These are phyloP conservation scores for Stenodera caucasica DNA, from an alignment of 2,888 invertebrate species.

Conservation along the genomic window DNA sequence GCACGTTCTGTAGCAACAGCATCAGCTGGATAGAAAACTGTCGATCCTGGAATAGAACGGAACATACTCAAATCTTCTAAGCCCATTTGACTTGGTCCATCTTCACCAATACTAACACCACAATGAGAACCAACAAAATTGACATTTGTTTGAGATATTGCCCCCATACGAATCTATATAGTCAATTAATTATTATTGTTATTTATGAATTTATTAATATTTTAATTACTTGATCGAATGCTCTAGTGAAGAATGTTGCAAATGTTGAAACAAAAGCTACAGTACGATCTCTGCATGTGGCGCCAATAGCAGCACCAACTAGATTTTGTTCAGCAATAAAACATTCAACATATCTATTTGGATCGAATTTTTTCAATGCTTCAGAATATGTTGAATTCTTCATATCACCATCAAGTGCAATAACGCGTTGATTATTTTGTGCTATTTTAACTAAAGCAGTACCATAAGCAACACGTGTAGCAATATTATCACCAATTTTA, in stretches of 20 bases:
- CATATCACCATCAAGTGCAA: constrained; percentile 96
- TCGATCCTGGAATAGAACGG: constrained; percentile 82
- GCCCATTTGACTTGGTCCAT: constrained; percentile 99
- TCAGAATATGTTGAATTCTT: constrained; percentile 99
- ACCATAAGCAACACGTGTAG: constrained; percentile 94
- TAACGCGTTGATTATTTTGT: constrained; percentile 73
- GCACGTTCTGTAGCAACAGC: constrained; percentile 95
- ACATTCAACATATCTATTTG: constrained; percentile 89
- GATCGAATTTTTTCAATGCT: constrained; percentile 76
- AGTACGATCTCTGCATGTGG: constrained; percentile 88
- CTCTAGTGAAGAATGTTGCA: constrained; percentile 95
- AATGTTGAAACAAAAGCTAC: constrained; percentile 97
- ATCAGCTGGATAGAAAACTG: constrained; percentile 83
- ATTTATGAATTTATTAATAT: background rate
- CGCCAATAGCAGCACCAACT: constrained; percentile 94
- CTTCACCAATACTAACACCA: constrained; percentile 98
- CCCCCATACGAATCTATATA: constrained; percentile 93
- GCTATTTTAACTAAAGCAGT: constrained; percentile 88
- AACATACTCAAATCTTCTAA: constrained; percentile 98
- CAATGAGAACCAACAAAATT: constrained; percentile 98
- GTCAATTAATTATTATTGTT: too few species aligned
- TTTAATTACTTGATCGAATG: constrained; percentile 82
- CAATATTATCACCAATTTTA: constrained; percentile 74
- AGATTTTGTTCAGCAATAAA: constrained; percentile 99
- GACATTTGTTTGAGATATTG: constrained; percentile 96